Evolutionary conservation across 92 coral and sea anemone genomes (phyloP), one percentile per base, ranked within the genome.

Genomic region (Actinernus sp.): DNA sequence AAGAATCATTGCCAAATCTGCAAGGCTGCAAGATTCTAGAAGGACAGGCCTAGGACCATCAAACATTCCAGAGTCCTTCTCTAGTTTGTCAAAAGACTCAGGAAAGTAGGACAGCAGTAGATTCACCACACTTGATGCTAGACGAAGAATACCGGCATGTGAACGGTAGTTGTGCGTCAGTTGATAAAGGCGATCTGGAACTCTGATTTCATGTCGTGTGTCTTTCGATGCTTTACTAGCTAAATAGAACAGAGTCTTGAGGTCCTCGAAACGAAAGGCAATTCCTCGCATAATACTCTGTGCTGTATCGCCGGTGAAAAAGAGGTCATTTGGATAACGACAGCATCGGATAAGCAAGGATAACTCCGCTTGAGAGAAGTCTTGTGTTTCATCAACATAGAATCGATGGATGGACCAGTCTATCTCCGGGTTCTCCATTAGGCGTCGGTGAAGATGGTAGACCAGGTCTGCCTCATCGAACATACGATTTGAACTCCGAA

Each of bases 231-330:
- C 79, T 12, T 82, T 60, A 25, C 81, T 81, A 49, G 92, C 85
- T 81, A 75, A 76, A 68, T 71, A 76, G 82, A 94, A 94, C 51
- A 94, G 37, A 16, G 94, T 72, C 71, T 84, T 94, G 1, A 94
- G 94, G 71, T 94, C 98, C 25, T 74, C 70, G 75, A 94, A 94
- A 19, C 98, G 93, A 66, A 94, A 90, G 1, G 98, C 97, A 28
- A 94, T 83, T 23, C 98, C 98, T 79, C 97, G 74, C 98, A 94
- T 94, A 50, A 94, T 90, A 56, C 98, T 94, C 59, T 94, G 98
- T 1, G 98, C 98, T 0, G 98, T 94, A 71, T 94, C 98, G 16
- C 98, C 98, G 32, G 98, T 94, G 65, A 94, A 90, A 62, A 94
- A 94, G 40, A 94, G 65, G 21, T 87, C 75, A 51, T 94, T 86